A percentile compares a stretch with the other conserved stretches of the same genome.
Conservation (phyloP, 2,797 vertebrate species). For the Sebastes glaucus region DNA sequence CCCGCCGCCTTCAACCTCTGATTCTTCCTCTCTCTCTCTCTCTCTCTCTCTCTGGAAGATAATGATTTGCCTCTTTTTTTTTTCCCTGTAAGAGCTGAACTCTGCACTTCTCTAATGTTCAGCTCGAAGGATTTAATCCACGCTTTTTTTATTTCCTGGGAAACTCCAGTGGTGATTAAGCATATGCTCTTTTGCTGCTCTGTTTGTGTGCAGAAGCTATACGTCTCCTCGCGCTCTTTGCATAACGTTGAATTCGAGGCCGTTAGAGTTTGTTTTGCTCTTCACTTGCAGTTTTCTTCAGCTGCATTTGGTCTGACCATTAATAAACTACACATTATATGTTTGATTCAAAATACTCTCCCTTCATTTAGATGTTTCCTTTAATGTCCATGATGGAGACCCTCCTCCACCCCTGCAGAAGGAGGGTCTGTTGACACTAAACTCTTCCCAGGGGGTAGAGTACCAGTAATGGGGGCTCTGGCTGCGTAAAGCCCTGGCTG, state of each 20-base stretch:
- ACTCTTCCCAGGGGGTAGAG: conserved; percentile 64
- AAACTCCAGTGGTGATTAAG: conserved; percentile 72
- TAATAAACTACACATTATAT: not conserved
- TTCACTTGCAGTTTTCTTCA: not conserved
- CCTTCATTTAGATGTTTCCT: not conserved
- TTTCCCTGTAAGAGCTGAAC: conserved; percentile 68
- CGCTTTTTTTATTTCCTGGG: conserved; percentile 63
- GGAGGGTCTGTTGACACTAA: conserved; percentile 55
- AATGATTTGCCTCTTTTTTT: conserved; percentile 59
- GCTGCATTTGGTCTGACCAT: not conserved
- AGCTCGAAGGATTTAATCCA: conserved; percentile 70
- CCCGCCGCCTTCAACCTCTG: conserved; percentile 58
- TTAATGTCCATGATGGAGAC: conserved; percentile 7
- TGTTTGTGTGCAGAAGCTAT: conserved; percentile 6
- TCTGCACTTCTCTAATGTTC: conserved; percentile 76
- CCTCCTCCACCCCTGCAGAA: conserved; percentile 12
- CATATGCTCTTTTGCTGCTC: conserved; percentile 45
- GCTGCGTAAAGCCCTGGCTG: conserved; percentile 55
- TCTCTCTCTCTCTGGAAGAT: conserved; percentile 48
- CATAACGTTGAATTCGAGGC: not conserved
- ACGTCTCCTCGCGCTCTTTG: conserved; percentile 80
- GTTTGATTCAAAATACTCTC: not conserved
- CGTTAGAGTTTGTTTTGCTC: not conserved
- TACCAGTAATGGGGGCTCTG: conserved; percentile 57
- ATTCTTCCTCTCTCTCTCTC: conserved; percentile 38